Evolutionary conservation across 35 echinoderm and acorn worm species (phyloP), one percentile per base, ranked within the genome.

Genomic region (Apostichopus californicus): DNA sequence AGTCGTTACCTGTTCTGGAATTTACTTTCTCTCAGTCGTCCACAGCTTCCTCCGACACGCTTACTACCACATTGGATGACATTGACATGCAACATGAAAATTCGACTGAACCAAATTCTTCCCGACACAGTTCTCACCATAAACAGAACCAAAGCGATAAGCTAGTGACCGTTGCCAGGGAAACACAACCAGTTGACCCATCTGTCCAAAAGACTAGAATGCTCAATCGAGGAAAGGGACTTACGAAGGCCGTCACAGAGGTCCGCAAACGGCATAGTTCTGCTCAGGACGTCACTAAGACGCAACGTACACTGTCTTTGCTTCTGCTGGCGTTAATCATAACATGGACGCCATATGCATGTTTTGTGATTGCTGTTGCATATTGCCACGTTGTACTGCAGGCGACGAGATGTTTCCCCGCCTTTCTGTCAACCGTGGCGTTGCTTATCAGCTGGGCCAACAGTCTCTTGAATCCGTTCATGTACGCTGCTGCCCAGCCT

Each of bases 381-480:
- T 83, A 83, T 56, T 83, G 80, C 53, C 18, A 12, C n/a, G 17
- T 34, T 55, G 11, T 83, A 4, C 14, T 83, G 4, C 80, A 83
- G 25, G 5, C 0, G n/a, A 83, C 80, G 6, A 55, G 80, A n/a
- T 83, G 80, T 55, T 11, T 83, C 17, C 80, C 80, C 34, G 5
- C 34, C 9, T 56, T 56, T 12, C 13, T 83, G 28, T 83, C 55
- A 34, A 8, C 7, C 6, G 2, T 54, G 46, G 28, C 53, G 8
- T 18, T 83, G 55, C 55, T 46, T 20, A 4, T 83, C 10, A 83
- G 80, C 55, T 83, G 80, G 80, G 24, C 25, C 5, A 83, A 83
- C 53, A 83, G 80, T 55, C 80, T 83, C n/a, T 55, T 83, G 15
- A 83, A 83, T 83, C 80, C 80, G 10, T 55, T 83, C 34, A 83